These are phyloP conservation scores for Menidia beryllina DNA, from an alignment of 2,113 vertebrate genomes.

Conservation along the genomic window DNA sequence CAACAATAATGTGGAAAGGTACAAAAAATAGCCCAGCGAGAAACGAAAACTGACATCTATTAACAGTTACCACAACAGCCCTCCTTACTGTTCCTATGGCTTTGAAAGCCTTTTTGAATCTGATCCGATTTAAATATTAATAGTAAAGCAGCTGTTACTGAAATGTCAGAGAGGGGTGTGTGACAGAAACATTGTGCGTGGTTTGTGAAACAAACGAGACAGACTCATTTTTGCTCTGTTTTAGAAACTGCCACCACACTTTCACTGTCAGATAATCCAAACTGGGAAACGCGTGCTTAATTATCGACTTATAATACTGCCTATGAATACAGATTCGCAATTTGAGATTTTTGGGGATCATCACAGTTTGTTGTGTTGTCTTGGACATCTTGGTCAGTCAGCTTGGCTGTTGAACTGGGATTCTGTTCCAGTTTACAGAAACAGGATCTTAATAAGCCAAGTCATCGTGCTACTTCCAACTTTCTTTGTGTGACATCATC, in stretches of 20 bases:
- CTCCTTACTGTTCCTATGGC: slow-evolving; percentile 24
- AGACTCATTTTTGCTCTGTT: neutral
- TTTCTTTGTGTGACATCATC: no score
- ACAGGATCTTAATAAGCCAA: no score
- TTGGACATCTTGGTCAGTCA: no score
- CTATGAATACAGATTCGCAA: neutral
- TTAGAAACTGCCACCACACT: neutral
- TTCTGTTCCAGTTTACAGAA: no score
- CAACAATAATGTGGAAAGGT: neutral
- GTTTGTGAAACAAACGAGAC: neutral
- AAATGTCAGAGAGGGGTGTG: neutral
- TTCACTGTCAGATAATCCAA: neutral
- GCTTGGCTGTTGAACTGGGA: no score
- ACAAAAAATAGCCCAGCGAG: neutral
- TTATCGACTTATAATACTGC: neutral
- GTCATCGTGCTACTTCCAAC: no score
- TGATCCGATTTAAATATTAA: slow-evolving; percentile 20
- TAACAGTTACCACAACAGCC: slow-evolving; percentile 31
- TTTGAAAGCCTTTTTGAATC: slow-evolving; percentile 31
- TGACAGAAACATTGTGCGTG: neutral
- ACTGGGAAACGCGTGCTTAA: neutral
- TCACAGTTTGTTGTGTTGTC: no score
- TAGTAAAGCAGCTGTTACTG: slow-evolving; percentile 5
- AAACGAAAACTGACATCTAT: slow-evolving; percentile 24
- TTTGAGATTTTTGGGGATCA: no score